A percentile compares a stretch with the other conserved stretches of the same genome.
Evolutionary conservation across 2,888 invertebrate genomes (phyloP).

Genomic region (Latheticus oryzae): DNA sequence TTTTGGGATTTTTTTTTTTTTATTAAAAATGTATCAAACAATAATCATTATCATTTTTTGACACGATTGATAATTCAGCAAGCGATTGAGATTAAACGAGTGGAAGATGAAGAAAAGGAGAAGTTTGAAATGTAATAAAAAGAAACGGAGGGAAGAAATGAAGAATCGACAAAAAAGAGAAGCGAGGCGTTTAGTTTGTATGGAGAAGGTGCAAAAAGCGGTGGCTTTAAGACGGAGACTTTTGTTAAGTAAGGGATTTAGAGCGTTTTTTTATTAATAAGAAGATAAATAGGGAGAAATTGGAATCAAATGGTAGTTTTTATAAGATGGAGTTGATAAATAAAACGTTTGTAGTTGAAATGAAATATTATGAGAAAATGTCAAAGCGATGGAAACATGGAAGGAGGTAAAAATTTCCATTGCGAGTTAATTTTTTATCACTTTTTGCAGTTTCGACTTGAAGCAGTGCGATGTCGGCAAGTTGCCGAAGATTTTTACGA

Average conservation of each 20-base stretch:
- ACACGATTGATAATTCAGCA: slow-evolving; percentile 72
- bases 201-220: slow-evolving; percentile 65
- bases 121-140: slow-evolving; percentile 72
- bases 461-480: slow-evolving; percentile 70
- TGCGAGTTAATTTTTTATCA: slow-evolving; percentile 46
- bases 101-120: slow-evolving; percentile 72
- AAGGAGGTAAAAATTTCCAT: slow-evolving; percentile 61
- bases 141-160: slow-evolving; percentile 70
- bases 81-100: slow-evolving; percentile 69
- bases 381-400: slow-evolving; percentile 67
- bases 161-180: slow-evolving; percentile 71
- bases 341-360: slow-evolving; percentile 50
- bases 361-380: slow-evolving; percentile 63
- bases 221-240: slow-evolving; percentile 63
- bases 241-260: too few species aligned
- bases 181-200: slow-evolving; percentile 65
- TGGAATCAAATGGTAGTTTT: too few species aligned
- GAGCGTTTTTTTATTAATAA: too few species aligned
- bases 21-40: too few species aligned
- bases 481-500: slow-evolving; percentile 81
- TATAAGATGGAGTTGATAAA: too few species aligned
- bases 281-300: too few species aligned
- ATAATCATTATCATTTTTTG: too few species aligned
- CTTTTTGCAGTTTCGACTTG: slow-evolving; percentile 63
- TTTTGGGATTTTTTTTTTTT: too few species aligned